Base-by-base conservation (phyloP, 1,140 invertebrate species). In the Pseudomyrmex pallidus region DNA sequence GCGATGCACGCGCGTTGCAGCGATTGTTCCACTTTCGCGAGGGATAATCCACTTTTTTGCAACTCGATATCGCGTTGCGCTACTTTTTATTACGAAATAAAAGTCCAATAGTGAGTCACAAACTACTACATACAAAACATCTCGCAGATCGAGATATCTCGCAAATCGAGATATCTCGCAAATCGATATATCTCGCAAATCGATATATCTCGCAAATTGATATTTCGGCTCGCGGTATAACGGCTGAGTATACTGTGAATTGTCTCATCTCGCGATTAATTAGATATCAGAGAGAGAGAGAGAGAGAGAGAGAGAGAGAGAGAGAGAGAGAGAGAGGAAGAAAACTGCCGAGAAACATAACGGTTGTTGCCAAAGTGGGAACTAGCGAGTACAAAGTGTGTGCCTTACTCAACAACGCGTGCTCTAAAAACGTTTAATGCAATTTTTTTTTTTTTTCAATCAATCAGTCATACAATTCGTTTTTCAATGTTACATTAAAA, bases 21-120 rank as follows among this genome's bases (percentile, higher is more conserved):
- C 17, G 25, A 44, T 50, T 59, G 76, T 66, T 78, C 76, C 66
- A 80, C 76, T 80, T 80, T 80, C 54, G 44, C 76, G 54, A 72
- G 12, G 20, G 76, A 17, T 59, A 78, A 70, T 59, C 66, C 76
- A 59, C 66, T 68, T 77, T n/a, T 46, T 63, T 80, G 70, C 66
- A 54, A 48, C 59, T 80, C 72, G 70, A 80, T 72, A 80, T 80
- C 54, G 48, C 57, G 48, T 80, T 80, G 35, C 66, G 50, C 50
- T 20, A 44, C 22, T 15, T 61, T 70, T 70, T 50, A 70, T 80
- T 57, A 70, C 56, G 56, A 80, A 80, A 61, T 7, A 13, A 25
- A 46, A 70, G 57, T 17, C 10, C 35, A 5, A 59, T 5, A 59
- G 5, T 70, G 76, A 80, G 48, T 80, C 76, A 72, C 66, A 5